phyloP scores from a whole-genome alignment of 2,113 vertebrate species.

The Lontra canadensis region DNA sequence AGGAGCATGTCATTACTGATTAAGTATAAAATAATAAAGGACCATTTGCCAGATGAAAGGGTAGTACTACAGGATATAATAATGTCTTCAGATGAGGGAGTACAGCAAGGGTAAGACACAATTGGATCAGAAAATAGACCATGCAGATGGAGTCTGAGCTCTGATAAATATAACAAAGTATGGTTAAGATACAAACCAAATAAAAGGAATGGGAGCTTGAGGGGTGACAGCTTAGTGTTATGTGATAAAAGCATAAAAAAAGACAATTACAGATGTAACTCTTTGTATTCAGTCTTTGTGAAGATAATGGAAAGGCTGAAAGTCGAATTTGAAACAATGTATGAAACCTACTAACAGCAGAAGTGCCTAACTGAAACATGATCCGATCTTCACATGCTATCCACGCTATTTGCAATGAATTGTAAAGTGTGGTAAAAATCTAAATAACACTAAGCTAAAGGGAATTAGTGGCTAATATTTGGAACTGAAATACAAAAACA shows the following conservation, averaged over 20 bases:
- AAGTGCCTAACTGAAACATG: background rate
- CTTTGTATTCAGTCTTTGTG: background rate
- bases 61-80: background rate
- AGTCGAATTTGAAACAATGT: background rate
- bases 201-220: background rate
- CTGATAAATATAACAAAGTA: background rate
- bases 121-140: background rate
- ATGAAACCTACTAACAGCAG: background rate
- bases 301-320: background rate
- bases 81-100: background rate
- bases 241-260: background rate
- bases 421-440: background rate
- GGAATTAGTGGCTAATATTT: background rate
- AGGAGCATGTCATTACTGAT: background rate
- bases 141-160: background rate
- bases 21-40: background rate
- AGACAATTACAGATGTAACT: background rate
- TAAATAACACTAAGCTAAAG: background rate
- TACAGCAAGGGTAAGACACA: background rate
- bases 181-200: background rate
- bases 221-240: background rate
- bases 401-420: background rate
- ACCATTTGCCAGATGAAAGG: background rate
- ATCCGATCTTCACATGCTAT: background rate
- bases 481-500: background rate